Base-by-base conservation (phyloP, 2,113 vertebrate species). In the Brienomyrus longianalis region DNA sequence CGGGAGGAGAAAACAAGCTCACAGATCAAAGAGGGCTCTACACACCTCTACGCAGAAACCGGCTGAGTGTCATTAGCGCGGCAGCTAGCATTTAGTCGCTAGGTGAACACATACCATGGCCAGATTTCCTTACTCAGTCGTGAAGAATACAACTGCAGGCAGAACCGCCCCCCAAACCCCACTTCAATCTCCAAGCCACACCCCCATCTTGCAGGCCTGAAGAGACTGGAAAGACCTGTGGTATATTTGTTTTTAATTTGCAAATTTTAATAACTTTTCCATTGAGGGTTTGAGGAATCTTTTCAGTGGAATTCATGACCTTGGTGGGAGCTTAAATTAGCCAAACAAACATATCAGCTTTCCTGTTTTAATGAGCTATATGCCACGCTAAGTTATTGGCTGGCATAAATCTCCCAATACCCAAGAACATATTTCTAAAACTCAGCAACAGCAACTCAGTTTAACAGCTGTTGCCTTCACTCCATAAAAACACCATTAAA, bases 261-360 rank as follows among this genome's bases (percentile, higher is more conserved):
- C n/a, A 70, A 31, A 31, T 70, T 70, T 70, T 70, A 70, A 70
- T 70, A 70, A 70, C 62, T 70, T 70, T 70, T 70, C 62, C 62
- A 70, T 10, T 31, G 62, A 70, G 62, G 62, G 62, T 31, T 70
- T 70, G n/a, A 70, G 62, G 27, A 70, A 70, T 5, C 31, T 70
- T 70, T 70, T 70, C 62, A 70, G 62, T 70, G 31, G 62, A 70
- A 70, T 31, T 31, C 62, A 31, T 70, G 62, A 70, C 62, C 62
- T 70, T 70, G 62, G 62, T 70, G 62, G 62, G 62, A 31, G 62
- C n/a, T 31, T 13, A 70, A 70, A 70, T 70, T 70, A 70, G n/a
- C n/a, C 62, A 70, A 70, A 70, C 62, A 70, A 70, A 70, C 62
- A 70, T 70, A 70, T 70, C n/a, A 70, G 62, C 62, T 70, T 70